These are phyloP conservation scores for Leptonema lineaticorne DNA, from an alignment of 1,140 invertebrate species.

Conservation along the genomic window DNA sequence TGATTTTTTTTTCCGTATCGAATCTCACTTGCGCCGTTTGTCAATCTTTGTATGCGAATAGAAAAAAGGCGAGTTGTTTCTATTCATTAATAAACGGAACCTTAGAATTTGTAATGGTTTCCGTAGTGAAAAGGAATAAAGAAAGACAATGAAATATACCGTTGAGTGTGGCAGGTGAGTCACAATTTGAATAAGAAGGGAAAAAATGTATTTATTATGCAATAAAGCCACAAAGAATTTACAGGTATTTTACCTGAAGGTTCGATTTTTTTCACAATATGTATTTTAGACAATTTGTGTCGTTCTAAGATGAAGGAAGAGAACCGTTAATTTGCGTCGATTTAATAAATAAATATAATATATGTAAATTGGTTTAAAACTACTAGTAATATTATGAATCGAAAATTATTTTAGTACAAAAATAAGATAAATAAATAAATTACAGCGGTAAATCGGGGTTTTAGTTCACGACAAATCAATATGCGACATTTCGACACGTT, in stretches of 20 bases:
- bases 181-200: not conserved
- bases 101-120: slow-evolving; percentile 13
- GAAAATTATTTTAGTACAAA: too few relatives aligned
- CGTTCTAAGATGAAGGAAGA: not conserved
- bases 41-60: not conserved
- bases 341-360: too few relatives aligned
- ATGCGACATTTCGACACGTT: too few relatives aligned
- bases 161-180: not conserved
- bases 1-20: not conserved
- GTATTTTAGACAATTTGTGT: not conserved
- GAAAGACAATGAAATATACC: not conserved
- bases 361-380: too few relatives aligned
- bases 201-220: not conserved
- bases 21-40: not conserved
- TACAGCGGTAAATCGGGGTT: too few relatives aligned
- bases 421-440: too few relatives aligned
- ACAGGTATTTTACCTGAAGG: not conserved
- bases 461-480: too few relatives aligned
- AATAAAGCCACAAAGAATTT: slow-evolving; percentile 1
- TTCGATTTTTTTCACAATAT: not conserved
- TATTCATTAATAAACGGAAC: not conserved
- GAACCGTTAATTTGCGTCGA: too few relatives aligned
- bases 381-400: too few relatives aligned
- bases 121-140: slow-evolving; percentile 1
- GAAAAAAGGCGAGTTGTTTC: not conserved